Conservation (phyloP, 2,113 vertebrate species). For the Hemichromis elongatus region DNA sequence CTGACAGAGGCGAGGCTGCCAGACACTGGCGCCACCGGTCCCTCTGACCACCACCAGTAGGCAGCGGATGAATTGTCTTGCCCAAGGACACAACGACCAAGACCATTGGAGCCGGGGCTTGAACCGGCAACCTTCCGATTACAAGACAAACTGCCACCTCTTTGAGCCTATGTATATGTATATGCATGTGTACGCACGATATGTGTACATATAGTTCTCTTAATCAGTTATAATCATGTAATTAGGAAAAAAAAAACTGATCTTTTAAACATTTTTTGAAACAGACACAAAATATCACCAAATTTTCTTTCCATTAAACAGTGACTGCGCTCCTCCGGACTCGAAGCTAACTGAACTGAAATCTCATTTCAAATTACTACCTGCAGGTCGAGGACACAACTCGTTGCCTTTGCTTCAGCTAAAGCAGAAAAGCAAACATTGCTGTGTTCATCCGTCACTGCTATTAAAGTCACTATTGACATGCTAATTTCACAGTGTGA, state of each 20-base stretch:
- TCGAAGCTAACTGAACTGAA: background rate
- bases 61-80: no score
- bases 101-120: no score
- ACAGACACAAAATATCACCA: background rate
- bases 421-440: background rate
- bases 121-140: no score
- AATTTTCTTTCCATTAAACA: background rate
- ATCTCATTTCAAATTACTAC: rapidly evolving
- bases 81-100: no score
- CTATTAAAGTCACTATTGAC: background rate
- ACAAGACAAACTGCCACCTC: no score
- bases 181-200: no score
- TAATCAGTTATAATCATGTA: no score
- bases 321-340: background rate
- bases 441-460: background rate
- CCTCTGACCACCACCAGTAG: no score
- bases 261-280: background rate
- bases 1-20: no score
- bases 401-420: background rate
- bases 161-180: no score
- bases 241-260: background rate
- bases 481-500: background rate
- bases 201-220: background rate
- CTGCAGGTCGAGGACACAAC: background rate
- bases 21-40: no score